Evolutionary conservation across 1,140 invertebrate species (phyloP), one percentile per base, ranked within the genome.

Genomic region (Caenorhabditis tropicalis): DNA sequence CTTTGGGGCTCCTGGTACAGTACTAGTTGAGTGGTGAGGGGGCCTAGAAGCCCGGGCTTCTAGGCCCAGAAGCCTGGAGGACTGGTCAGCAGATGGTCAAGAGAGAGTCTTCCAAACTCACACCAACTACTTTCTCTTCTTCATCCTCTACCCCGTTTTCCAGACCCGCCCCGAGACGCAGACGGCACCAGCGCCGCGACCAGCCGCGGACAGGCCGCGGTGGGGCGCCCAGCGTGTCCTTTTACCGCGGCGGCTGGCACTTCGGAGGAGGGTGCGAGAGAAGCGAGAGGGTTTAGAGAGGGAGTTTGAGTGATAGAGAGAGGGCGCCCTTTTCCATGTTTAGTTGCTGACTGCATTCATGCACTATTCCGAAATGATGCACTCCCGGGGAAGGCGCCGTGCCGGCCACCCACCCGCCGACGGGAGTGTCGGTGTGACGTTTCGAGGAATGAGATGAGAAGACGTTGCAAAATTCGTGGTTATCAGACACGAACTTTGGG

Each of bases 351-450:
- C 58, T 56, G 53, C 58, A 33, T 65, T 65, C 58, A 65, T 65
- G 65, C 65, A 74, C 65, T 74, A 33, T 65, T 65, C 58, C 58
- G 53, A 29, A 24, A 56, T 6, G 31, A 65, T 65, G 58, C 58
- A 65, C 29, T 65, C n/a, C 65, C n/a, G 15, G 36, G 58, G 31
- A 65, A 29, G 58, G 65, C 65, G 65, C 65, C 65, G 65, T 74
- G 65, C 65, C 65, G 33, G 36, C 31, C 58, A 31, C 10, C 53
- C 39, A 19, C 6, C 16, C 16, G 21, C 6, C 6, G 19, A 51
- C 4, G 15, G 65, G 16, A n/a, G n/a, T 43, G 58, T 19, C 58
- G 29, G 33, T 9, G n/a, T 74, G 36, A n/a, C 33, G 15, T 12
- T 12, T 43, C 21, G 15, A 9, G 36, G 58, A n/a, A 31, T 21